Conservation (phyloP, 2,113 vertebrate genomes). For the Morphnarchus princeps region DNA sequence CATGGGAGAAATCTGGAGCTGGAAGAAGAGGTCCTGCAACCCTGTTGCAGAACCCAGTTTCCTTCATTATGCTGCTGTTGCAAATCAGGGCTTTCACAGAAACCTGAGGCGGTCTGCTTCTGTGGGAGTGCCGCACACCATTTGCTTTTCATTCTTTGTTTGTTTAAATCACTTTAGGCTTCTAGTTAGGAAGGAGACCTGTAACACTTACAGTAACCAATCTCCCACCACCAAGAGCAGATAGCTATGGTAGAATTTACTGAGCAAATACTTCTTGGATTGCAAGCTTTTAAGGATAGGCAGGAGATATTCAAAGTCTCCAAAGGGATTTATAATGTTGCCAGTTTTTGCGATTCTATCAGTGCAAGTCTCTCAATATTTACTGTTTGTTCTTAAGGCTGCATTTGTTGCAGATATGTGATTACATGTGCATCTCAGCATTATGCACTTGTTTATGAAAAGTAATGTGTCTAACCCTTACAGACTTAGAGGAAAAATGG, state of each 20-base stretch:
- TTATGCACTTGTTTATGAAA: not conserved
- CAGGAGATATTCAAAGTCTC: not conserved
- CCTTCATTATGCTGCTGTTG: not conserved
- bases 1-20: not conserved
- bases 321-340: not conserved
- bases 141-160: not conserved
- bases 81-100: not conserved
- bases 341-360: not conserved
- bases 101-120: not conserved
- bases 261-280: not conserved
- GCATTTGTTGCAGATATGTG: not conserved
- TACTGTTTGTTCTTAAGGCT: conserved; percentile 7
- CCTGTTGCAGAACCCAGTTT: not conserved
- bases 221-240: not conserved
- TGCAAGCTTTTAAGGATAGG: not conserved
- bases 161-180: not conserved
- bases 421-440: not conserved
- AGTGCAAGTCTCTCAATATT: not conserved
- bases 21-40: not conserved
- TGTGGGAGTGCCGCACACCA: not conserved
- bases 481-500: not conserved
- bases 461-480: not conserved
- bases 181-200: not conserved
- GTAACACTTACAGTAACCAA: not conserved
- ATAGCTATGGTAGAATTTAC: not conserved